Conservation (phyloP, 2,797 vertebrate genomes). For the Sparus aurata region DNA sequence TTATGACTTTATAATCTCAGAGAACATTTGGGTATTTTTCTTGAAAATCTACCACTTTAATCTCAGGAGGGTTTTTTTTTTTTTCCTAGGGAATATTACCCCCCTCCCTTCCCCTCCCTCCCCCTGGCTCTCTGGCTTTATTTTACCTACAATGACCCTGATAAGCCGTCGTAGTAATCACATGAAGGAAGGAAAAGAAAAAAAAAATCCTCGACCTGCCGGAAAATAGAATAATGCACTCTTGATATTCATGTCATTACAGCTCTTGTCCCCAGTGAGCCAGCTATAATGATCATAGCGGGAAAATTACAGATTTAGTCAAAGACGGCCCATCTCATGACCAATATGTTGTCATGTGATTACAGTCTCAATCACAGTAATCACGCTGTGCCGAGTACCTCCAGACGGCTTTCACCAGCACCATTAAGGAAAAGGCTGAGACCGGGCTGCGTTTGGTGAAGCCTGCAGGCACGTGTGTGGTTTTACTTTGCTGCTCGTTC, state of each 20-base stretch:
- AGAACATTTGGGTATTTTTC: no score
- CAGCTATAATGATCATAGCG: slow-evolving; percentile 8
- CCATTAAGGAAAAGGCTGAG: background rate
- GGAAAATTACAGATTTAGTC: slow-evolving; percentile 27
- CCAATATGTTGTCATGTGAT: slow-evolving; percentile 21
- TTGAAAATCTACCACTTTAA: no score
- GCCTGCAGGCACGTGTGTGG: background rate
- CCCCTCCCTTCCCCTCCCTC: no score
- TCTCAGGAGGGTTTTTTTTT: no score
- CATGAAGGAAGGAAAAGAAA: background rate
- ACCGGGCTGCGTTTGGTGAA: background rate
- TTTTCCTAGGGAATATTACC: no score
- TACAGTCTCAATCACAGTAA: slow-evolving; percentile 27
- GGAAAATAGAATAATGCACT: slow-evolving; percentile 6
- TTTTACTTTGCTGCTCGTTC: background rate
- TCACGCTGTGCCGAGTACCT: background rate
- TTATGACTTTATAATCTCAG: no score
- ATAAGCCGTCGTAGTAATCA: background rate
- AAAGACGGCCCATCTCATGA: slow-evolving; percentile 18
- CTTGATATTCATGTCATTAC: slow-evolving; percentile 15
- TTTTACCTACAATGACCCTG: no score
- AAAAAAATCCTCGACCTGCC: background rate
- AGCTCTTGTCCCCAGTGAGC: slow-evolving; percentile 4
- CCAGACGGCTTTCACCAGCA: background rate
- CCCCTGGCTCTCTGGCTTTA: no score